These are phyloP conservation scores for Rapana venosa DNA, from an alignment of 2,888 invertebrate genomes.

Conservation along the genomic window DNA sequence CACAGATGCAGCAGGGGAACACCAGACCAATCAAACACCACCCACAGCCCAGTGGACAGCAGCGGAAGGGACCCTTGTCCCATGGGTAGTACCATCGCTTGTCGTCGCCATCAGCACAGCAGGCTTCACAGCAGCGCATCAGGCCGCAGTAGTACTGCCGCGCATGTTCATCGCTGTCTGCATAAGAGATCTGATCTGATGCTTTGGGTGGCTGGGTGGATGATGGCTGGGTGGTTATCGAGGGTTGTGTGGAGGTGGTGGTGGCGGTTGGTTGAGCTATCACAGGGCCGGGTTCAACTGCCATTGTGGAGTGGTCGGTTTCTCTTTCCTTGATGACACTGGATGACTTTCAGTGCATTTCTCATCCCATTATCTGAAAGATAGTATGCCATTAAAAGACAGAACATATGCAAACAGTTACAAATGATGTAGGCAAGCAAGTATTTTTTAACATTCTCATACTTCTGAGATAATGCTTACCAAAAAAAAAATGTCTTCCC, in stretches of 20 bases:
- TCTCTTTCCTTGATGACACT: not conserved
- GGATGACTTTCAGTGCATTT: not conserved
- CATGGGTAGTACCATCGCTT: slow-evolving; percentile 45
- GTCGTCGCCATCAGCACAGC: slow-evolving; percentile 32
- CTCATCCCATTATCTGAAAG: not conserved
- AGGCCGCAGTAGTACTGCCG: not conserved
- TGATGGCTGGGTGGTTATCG: not conserved
- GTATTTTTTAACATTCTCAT: no score
- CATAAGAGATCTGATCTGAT: slow-evolving; percentile 3
- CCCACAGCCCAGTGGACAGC: slow-evolving; percentile 15
- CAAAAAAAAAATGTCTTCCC: no score
- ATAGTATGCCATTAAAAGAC: no score
- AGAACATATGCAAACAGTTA: no score
- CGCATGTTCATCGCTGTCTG: slow-evolving; percentile 36
- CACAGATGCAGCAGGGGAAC: slow-evolving; percentile 42
- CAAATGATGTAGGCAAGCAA: no score
- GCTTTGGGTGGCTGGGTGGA: not conserved
- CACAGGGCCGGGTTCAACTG: not conserved
- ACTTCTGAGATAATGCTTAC: no score
- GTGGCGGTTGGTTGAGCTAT: not conserved
- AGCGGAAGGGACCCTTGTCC: slow-evolving; percentile 34
- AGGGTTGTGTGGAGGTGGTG: not conserved
- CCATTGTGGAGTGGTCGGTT: not conserved
- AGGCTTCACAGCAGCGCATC: slow-evolving; percentile 17
- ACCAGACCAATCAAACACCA: slow-evolving; percentile 40